Evolutionary conservation across 1,140 invertebrate species (phyloP), one percentile per base, ranked within the genome.

Genomic region (Formica exsecta): DNA sequence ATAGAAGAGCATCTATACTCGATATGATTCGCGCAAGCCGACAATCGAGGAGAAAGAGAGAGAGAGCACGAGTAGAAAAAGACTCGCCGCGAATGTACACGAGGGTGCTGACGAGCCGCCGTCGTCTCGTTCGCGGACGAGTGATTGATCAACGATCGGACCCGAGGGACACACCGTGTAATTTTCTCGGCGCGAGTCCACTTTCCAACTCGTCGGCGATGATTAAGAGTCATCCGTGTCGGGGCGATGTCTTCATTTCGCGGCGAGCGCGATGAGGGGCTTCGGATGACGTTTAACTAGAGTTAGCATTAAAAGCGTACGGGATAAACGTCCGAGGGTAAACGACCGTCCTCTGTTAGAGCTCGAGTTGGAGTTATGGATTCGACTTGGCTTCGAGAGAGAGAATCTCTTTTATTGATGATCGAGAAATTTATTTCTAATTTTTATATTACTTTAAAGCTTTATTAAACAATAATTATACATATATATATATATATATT

Each of bases 81-180:
- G 38, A 73, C 38, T 54, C 64, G 66, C 29, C 64, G 83, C 71
- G 85, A 74, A 41, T 32, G 75, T 70, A 66, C 61, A 66, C 57
- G 76, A 85, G 76, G 76, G 62, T 68, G 84, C 65, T 71, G 75
- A 68, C 85, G 75, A 74, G 84, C 51, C 25, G 36, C 75, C 80
- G 57, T 88, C 85, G 57, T 88, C 85, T 73, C 77, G 41, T 65
- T 86, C 36, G 41, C 65, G 32, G 57, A 83, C 77, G 85, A 71
- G 85, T 89, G 87, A 88, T 88, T 81, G 87, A 89, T 87, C 77
- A 86, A 84, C 68, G 80, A 85, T 87, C 86, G 70, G 77, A 38
- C 80, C 86, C 68, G 80, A 85, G 80, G 65, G 86, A 87, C 85
- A 83, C 70, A 76, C 68, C 86, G 86, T 87, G 80, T 87, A 87